Base-by-base conservation (phyloP, 1,140 invertebrate species). In the Lordiphosa clarofinis region DNA sequence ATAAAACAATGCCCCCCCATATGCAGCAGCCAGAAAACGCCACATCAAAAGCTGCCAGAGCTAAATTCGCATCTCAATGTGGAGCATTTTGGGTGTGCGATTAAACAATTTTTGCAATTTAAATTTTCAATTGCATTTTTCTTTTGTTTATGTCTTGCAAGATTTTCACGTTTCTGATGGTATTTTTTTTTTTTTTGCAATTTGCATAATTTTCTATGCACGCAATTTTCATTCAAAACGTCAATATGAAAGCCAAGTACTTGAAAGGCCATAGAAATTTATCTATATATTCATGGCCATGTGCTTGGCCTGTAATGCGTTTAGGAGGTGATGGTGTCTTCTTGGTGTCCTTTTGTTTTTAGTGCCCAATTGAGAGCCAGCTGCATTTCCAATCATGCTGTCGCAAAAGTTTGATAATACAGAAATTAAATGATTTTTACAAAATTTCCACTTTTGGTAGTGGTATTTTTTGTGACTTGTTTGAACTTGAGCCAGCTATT, bases 141-240 rank as follows among this genome's bases (percentile, higher is more conserved):
- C 52, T 40, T 39, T 43, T 42, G 46, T 54, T 49, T 50, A 53
- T 44, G 54, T 35, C 40, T 38, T 59, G 31, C 36, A 54, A 67
- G 44, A 50, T 52, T 66, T 68, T 37, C 54, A 7, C 46, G 39
- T 36, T 52, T 47, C 39, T 54, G 53, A 47, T 49, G 12, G 7
- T 19, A 38, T 31, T 65, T 39, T 46, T 39, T 44, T n/a, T 46
- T 15, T 42, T 35, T 46, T 31, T 50, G 24, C 57, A 58, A 75
- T 82, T 81, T 81, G 76, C 75, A 79, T 79, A 79, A 79, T 79
- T 71, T 81, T 81, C 71, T 81, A 81, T 74, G 75, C 62, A 59
- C 53, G 56, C 64, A 73, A 78, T 64, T 69, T 72, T 64, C 54
- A 71, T 59, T 61, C 44, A 58, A 47, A 66, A 42, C 37, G 24